These are phyloP conservation scores for Drosophila hydei DNA, from an alignment of 1,140 invertebrate genomes.

Conservation along the genomic window DNA sequence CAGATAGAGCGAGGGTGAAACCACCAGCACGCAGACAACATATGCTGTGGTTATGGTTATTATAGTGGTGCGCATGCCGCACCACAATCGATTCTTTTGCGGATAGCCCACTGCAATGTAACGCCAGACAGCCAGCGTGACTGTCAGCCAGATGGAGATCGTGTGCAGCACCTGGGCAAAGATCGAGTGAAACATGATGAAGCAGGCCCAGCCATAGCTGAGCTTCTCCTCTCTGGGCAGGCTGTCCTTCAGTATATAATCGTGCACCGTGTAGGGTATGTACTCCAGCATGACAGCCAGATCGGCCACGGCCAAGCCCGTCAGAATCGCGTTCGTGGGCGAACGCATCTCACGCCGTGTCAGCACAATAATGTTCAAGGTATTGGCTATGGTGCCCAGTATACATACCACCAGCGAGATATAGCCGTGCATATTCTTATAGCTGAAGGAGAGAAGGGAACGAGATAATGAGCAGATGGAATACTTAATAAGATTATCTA, in stretches of 20 bases:
- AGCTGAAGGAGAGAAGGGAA: slow-evolving; percentile 39
- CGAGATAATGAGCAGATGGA: not conserved
- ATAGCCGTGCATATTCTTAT: slow-evolving; percentile 74
- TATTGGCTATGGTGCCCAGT: slow-evolving; percentile 96
- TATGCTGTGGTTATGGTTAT: slow-evolving; percentile 91
- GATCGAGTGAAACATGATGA: slow-evolving; percentile 92
- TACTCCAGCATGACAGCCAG: slow-evolving; percentile 96
- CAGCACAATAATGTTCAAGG: slow-evolving; percentile 96
- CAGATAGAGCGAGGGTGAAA: slow-evolving; percentile 94
- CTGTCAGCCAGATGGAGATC: slow-evolving; percentile 95
- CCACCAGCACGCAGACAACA: slow-evolving; percentile 89
- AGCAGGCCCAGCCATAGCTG: slow-evolving; percentile 91
- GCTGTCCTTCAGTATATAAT: slow-evolving; percentile 86
- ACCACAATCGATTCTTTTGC: slow-evolving; percentile 90
- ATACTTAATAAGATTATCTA: not conserved
- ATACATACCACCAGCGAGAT: slow-evolving; percentile 89
- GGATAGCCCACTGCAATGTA: slow-evolving; percentile 94
- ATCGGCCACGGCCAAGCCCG: slow-evolving; percentile 94
- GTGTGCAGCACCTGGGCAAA: slow-evolving; percentile 95
- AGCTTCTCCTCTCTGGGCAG: slow-evolving; percentile 81
- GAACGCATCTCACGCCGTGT: slow-evolving; percentile 94
- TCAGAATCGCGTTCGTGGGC: slow-evolving; percentile 93
- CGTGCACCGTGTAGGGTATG: slow-evolving; percentile 93
- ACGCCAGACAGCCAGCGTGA: slow-evolving; percentile 95
- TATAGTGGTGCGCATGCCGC: slow-evolving; percentile 89